Evolutionary conservation across 2,113 vertebrate genomes (phyloP).

Genomic region (Typhlomys cinereus): DNA sequence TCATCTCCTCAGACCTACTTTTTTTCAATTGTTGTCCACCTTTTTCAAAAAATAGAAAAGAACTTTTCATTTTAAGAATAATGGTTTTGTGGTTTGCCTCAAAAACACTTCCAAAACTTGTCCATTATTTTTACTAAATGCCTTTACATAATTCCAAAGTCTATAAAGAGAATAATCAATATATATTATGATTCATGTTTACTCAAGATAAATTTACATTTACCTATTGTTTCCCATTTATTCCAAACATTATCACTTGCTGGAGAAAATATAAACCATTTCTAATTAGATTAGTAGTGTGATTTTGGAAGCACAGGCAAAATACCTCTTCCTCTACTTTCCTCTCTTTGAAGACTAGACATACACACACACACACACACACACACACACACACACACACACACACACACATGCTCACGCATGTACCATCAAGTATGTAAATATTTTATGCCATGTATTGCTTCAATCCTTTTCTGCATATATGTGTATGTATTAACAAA

Average conservation of each 20-base stretch:
- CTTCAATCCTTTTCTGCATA: neutral
- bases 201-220: neutral
- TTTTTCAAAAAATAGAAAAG: neutral
- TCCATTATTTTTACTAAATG: slow-evolving; percentile 27
- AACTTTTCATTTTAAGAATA: neutral
- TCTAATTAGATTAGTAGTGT: neutral
- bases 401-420: neutral
- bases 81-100: neutral
- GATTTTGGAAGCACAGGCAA: neutral
- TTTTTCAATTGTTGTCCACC: neutral
- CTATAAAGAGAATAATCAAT: slow-evolving; percentile 8
- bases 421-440: neutral
- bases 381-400: neutral
- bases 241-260: slow-evolving; percentile 21
- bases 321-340: neutral
- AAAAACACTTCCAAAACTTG: neutral
- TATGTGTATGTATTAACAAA: neutral
- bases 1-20: no score
- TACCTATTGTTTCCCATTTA: neutral
- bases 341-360: neutral
- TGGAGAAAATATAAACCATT: slow-evolving; percentile 26
- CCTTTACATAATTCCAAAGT: slow-evolving; percentile 29
- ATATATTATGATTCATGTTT: neutral
- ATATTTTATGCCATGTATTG: neutral
- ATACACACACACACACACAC: neutral